phyloP scores from a whole-genome alignment of 1,140 invertebrate genomes.

The Drosophila kurseongensis region DNA sequence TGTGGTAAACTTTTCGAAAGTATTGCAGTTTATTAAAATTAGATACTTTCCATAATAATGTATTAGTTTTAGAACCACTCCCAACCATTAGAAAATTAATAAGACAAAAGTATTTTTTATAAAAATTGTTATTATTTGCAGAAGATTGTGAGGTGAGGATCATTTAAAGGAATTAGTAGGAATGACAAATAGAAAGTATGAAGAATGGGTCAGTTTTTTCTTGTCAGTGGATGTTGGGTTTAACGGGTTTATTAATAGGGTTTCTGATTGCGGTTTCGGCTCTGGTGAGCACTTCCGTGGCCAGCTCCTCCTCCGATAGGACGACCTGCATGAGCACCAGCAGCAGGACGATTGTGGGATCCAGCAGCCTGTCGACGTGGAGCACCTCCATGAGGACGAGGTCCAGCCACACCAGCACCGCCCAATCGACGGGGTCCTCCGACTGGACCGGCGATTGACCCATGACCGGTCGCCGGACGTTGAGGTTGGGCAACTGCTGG shows the following conservation, averaged over 20 bases:
- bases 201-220: background rate
- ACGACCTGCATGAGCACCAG: background rate
- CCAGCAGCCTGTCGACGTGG: slow-evolving; percentile 12
- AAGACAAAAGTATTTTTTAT: background rate
- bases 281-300: slow-evolving; percentile 16
- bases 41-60: too few species aligned
- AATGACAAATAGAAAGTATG: too few species aligned
- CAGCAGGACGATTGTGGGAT: background rate
- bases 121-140: slow-evolving; percentile 12
- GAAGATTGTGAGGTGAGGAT: background rate
- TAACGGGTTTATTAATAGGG: background rate
- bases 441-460: background rate
- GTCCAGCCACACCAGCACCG: background rate
- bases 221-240: background rate
- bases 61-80: background rate
- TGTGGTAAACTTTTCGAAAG: too few species aligned
- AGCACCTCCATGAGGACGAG: slow-evolving; percentile 17
- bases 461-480: slow-evolving; percentile 2
- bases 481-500: slow-evolving; percentile 5
- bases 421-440: slow-evolving; percentile 2
- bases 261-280: slow-evolving; percentile 12
- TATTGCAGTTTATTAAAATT: too few species aligned
- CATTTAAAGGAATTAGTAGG: too few species aligned
- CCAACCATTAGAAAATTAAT: too few species aligned
- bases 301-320: slow-evolving; percentile 2